phyloP scores from a whole-genome alignment of 1,140 invertebrate genomes.

The Bathynomus jamesi region DNA sequence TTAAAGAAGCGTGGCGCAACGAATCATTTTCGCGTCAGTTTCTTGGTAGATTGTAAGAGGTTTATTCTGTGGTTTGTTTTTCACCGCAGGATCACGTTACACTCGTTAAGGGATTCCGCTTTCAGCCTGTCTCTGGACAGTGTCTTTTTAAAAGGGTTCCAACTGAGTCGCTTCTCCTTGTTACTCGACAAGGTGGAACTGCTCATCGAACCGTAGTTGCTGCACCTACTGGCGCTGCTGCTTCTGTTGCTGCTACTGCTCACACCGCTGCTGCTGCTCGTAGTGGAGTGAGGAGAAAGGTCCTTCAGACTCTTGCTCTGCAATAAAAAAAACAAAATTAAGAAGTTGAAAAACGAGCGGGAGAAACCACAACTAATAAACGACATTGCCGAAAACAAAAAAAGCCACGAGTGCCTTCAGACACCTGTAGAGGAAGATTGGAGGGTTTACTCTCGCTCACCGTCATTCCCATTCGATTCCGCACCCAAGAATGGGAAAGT shows the following conservation, averaged over 20 bases:
- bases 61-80: no score
- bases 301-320: constrained; percentile 36
- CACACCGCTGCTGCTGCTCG: constrained; percentile 32
- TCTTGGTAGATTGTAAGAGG: no score
- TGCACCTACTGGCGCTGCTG: constrained; percentile 21
- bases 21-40: not conserved
- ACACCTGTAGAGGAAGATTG: not conserved
- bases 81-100: constrained; percentile 55
- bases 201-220: constrained; percentile 30
- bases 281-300: constrained; percentile 36
- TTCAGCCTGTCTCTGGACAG: constrained; percentile 47
- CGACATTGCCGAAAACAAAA: not conserved
- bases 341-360: not conserved
- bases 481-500: not conserved
- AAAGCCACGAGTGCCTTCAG: not conserved
- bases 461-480: no score
- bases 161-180: constrained; percentile 49
- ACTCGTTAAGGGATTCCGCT: constrained; percentile 43
- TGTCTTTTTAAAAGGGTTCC: constrained; percentile 59
- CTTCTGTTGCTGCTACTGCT: constrained; percentile 25
- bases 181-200: constrained; percentile 54
- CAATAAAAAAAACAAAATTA: constrained; percentile 13
- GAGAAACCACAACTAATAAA: not conserved
- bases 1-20: not conserved
- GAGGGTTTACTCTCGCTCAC: no score